These are phyloP conservation scores for Brachionus sp. DNA, from an alignment of 1,140 invertebrate genomes.

Conservation along the genomic window DNA sequence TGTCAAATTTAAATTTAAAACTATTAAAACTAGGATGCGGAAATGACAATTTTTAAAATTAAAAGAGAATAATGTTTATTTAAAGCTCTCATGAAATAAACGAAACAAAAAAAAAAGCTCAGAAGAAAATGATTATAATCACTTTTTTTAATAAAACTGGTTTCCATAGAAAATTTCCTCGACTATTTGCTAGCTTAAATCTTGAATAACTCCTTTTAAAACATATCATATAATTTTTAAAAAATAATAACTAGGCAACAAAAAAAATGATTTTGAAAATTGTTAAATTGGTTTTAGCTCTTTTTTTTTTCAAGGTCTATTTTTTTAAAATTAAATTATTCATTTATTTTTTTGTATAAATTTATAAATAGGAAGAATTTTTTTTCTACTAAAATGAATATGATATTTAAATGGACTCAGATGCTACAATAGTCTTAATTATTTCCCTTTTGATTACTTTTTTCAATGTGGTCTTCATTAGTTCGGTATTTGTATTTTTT, in stretches of 20 bases:
- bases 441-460: conserved; percentile 25
- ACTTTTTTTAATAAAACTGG: neutral
- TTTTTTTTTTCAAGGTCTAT: neutral
- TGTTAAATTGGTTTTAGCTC: conserved; percentile 26
- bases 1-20: neutral
- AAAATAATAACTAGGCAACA: conserved; percentile 36
- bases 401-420: neutral
- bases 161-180: conserved; percentile 32
- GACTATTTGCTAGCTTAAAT: neutral
- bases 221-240: conserved; percentile 16
- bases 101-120: conserved; percentile 33
- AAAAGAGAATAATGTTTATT: neutral
- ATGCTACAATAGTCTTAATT: conserved; percentile 13
- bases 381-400: neutral
- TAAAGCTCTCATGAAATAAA: neutral
- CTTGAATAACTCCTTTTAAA: conserved; percentile 7
- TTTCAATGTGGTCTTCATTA: conserved; percentile 2
- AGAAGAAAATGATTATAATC: neutral
- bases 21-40: neutral
- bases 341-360: too few species aligned
- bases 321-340: conserved; percentile 17
- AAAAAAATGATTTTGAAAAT: neutral
- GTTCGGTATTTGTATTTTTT: conserved; percentile 2
- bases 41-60: neutral
- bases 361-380: neutral